A percentile compares a stretch with the other conserved stretches of the same genome.
phyloP scores from a whole-genome alignment of 1,140 invertebrate genomes.

The Drosophila elegans region DNA sequence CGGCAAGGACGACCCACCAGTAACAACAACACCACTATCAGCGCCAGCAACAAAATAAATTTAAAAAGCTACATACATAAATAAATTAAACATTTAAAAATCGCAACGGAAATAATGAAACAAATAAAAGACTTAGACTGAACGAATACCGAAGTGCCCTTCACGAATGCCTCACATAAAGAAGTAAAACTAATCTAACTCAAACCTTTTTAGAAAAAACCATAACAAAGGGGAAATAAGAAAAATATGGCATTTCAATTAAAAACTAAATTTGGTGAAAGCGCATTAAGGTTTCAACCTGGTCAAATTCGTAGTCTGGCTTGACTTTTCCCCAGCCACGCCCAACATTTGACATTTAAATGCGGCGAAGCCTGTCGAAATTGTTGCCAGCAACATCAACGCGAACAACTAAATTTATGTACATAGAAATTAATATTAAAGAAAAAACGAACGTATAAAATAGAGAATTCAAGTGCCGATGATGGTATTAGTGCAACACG shows the following conservation, averaged over 20 bases:
- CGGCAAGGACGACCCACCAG: conserved; percentile 55
- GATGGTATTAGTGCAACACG: conserved; percentile 22
- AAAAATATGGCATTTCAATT: neutral
- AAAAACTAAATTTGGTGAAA: neutral
- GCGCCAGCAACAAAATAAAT: conserved; percentile 51
- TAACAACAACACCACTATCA: conserved; percentile 16
- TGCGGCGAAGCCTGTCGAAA: conserved; percentile 71
- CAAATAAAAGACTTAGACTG: conserved; percentile 4
- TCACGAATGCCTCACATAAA: neutral
- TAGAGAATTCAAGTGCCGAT: conserved; percentile 19
- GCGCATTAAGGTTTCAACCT: neutral
- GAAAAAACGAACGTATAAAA: conserved; percentile 28
- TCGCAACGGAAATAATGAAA: conserved; percentile 48
- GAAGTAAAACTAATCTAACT: neutral
- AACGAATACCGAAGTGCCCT: conserved; percentile 28
- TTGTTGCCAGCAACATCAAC: conserved; percentile 39
- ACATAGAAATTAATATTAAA: conserved; percentile 78
- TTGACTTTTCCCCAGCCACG: neutral
- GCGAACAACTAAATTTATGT: conserved; percentile 75
- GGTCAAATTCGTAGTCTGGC: neutral
- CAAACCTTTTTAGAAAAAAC: neutral
- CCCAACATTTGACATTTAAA: conserved; percentile 52
- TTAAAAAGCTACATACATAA: conserved; percentile 60
- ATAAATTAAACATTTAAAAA: conserved; percentile 72
- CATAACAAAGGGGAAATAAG: neutral